Evolutionary conservation across 2,797 vertebrate genomes (phyloP), one percentile per base, ranked within the genome.

Genomic region (Melopsittacus undulatus): DNA sequence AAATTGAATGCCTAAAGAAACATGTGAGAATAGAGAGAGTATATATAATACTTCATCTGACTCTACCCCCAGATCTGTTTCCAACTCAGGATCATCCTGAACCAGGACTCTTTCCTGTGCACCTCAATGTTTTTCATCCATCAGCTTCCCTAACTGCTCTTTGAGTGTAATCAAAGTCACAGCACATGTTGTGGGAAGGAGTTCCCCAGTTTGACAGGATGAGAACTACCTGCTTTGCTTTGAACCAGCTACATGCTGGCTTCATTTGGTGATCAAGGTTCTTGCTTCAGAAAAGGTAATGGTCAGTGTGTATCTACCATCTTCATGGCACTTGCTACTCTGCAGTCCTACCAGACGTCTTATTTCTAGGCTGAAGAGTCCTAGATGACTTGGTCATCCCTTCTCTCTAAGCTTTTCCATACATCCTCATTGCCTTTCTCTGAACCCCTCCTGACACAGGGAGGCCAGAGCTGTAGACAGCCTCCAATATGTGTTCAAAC

Each of bases 71-170:
- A 73, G 9, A 22, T 87, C 24, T 85, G 4, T 75, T 87, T 79
- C 46, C 34, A 49, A 7, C n/a, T 66, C 32, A 23, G 10, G 9
- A 13, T 29, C 23, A 54, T 78, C 19, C 46, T 73, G 54, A 87
- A 82, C 15, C 15, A 46, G 34, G 27, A 82, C 7, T 40, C 11
- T 17, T 32, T 91, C 86, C 49, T 76, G 30, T 61, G 17, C 45
- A 57, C 1, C 6, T 11, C 14, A 49, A 7, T 75, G 26, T 54
- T 82, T 83, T 89, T 89, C 57, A 32, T 46, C 27, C 23, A 30
- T 29, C 26, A 46, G 5, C 67, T 89, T 88, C 34, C 87, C 16
- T n/a, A 76, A 2, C 9, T 0, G 0, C 54, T 18, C 24, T 82
- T 16, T 38, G 38, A 68, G 52, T 30, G 17, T 63, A 23, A 48